Evolutionary conservation across 2,113 vertebrate genomes (phyloP).

Genomic region (Ochotona curzoniae): DNA sequence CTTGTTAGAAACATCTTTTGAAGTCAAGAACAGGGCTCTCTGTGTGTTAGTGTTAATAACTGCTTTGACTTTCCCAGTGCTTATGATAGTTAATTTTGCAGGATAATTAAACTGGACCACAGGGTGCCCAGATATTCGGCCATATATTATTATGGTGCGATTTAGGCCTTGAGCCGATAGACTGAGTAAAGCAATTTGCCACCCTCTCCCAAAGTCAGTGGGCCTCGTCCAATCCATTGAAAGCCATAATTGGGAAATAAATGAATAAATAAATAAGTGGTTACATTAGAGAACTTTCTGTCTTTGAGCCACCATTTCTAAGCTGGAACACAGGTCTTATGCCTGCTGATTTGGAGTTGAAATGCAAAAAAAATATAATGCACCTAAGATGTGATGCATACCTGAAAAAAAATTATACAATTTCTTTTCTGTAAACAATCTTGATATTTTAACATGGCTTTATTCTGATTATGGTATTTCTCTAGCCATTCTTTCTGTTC

Average conservation of each 20-base stretch:
- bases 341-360: too few species aligned
- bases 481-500: not conserved
- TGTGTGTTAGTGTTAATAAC: not conserved
- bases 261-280: not conserved
- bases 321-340: not conserved
- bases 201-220: not conserved
- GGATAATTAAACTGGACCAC: not conserved
- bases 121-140: not conserved
- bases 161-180: not conserved
- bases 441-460: not conserved
- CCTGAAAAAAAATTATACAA: not conserved
- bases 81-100: not conserved
- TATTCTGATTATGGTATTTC: not conserved
- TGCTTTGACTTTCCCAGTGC: not conserved
- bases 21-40: not conserved
- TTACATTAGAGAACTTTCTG: not conserved
- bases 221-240: not conserved
- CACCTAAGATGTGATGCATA: too few species aligned
- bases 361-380: too few species aligned
- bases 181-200: not conserved
- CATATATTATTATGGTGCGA: not conserved
- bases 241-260: not conserved
- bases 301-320: not conserved
- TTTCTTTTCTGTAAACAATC: not conserved
- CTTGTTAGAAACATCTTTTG: slow-evolving; percentile 19